A percentile compares a stretch with the other conserved stretches of the same genome.
These are phyloP conservation scores for Orthosia incerta DNA, from an alignment of 2,888 invertebrate species.

Conservation along the genomic window DNA sequence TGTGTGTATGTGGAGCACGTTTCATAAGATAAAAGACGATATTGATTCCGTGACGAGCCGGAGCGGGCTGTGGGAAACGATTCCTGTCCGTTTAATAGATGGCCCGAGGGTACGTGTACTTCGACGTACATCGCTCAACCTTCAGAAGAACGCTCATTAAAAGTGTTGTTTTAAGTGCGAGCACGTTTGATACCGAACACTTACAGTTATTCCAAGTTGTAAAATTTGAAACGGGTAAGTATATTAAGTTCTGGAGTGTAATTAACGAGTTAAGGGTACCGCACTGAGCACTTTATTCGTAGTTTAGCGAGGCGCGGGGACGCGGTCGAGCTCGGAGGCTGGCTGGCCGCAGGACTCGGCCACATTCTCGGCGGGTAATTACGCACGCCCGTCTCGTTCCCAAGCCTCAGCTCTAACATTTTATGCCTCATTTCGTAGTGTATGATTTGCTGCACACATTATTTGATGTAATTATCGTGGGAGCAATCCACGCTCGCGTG, in stretches of 20 bases:
- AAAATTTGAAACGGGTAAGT: slow-evolving; percentile 76
- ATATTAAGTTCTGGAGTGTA: slow-evolving; percentile 84
- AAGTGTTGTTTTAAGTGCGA: slow-evolving; percentile 69
- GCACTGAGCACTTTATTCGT: slow-evolving; percentile 85
- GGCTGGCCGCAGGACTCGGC: slow-evolving; percentile 84
- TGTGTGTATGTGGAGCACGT: slow-evolving; percentile 87
- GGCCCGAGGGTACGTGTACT: slow-evolving; percentile 83
- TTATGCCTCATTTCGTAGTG: slow-evolving; percentile 88
- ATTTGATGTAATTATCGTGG: slow-evolving; percentile 88
- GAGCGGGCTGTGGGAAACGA: slow-evolving; percentile 89
- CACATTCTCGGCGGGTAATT: slow-evolving; percentile 89
- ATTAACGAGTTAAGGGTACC: slow-evolving; percentile 86
- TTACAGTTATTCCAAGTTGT: slow-evolving; percentile 64
- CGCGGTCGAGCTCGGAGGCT: slow-evolving; percentile 78
- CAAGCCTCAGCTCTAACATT: slow-evolving; percentile 87
- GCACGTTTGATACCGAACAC: slow-evolving; percentile 63
- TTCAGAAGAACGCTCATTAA: slow-evolving; percentile 77
- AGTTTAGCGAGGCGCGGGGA: slow-evolving; percentile 76
- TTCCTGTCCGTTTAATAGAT: slow-evolving; percentile 88
- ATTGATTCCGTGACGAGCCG: slow-evolving; percentile 90
- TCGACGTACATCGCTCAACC: slow-evolving; percentile 72
- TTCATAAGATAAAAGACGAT: slow-evolving; percentile 90
- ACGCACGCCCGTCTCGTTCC: slow-evolving; percentile 87
- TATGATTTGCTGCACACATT: slow-evolving; percentile 88
- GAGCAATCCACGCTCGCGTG: slow-evolving; percentile 80